Evolutionary conservation across 2,888 invertebrate species (phyloP).

Genomic region (Ophion costatus): DNA sequence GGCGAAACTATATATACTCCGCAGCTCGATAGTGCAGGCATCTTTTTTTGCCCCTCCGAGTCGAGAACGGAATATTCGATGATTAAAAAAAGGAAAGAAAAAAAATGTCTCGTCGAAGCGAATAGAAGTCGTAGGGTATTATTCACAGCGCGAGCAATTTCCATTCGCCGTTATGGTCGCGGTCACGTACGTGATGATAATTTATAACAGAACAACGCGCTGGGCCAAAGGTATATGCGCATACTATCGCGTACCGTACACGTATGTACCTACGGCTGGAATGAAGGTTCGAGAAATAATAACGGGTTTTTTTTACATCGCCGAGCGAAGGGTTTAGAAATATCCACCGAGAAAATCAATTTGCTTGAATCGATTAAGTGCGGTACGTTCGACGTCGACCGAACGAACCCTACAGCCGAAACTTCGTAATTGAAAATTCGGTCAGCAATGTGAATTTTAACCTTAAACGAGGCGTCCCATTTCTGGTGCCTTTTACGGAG

Average conservation of each 20-base stretch:
- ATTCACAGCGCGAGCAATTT: conserved; percentile 45
- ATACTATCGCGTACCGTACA: conserved; percentile 11
- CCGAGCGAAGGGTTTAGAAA: conserved; percentile 45
- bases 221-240: conserved; percentile 12
- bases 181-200: conserved; percentile 59
- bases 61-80: conserved; percentile 35
- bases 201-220: conserved; percentile 35
- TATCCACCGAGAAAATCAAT: conserved; percentile 8
- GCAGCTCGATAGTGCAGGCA: conserved; percentile 20
- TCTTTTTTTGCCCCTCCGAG: conserved; percentile 7
- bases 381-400: no score
- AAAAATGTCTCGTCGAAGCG: conserved; percentile 47
- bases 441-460: no score
- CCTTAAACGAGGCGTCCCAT: no score
- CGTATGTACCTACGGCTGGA: conserved; percentile 11
- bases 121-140: conserved; percentile 36
- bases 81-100: conserved; percentile 16
- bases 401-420: no score
- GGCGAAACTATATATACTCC: conserved; percentile 21
- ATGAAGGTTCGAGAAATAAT: conserved; percentile 28
- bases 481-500: no score
- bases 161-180: conserved; percentile 52
- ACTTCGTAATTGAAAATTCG: no score
- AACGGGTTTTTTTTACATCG: conserved; percentile 45
- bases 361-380: conserved; percentile 41